Evolutionary conservation across 2,888 invertebrate genomes (phyloP).

Genomic region (Caenorhabditis zanzibari): DNA sequence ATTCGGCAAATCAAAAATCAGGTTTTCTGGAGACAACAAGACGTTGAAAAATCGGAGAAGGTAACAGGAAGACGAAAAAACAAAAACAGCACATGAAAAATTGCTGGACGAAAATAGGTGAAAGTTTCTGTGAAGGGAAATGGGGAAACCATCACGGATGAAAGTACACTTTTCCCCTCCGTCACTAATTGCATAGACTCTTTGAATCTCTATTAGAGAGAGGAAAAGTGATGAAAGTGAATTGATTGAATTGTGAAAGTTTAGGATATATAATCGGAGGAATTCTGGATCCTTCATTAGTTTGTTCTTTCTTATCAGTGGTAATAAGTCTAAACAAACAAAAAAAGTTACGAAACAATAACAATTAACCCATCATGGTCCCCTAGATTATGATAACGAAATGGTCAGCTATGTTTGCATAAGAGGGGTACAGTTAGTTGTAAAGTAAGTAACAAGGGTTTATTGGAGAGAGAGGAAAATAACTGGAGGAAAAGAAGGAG

Average conservation of each 20-base stretch:
- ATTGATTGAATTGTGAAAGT: slow-evolving; percentile 8
- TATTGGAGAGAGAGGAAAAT: not conserved
- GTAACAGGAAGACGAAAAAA: slow-evolving; percentile 13
- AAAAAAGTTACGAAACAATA: not conserved
- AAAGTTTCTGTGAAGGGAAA: slow-evolving; percentile 35
- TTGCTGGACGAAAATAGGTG: slow-evolving; percentile 28
- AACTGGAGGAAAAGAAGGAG: not conserved
- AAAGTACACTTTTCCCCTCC: slow-evolving; percentile 42
- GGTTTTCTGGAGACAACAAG: slow-evolving; percentile 45
- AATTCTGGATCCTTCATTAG: not conserved
- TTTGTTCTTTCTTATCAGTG: too few species aligned
- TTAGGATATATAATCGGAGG: not conserved
- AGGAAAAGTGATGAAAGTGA: slow-evolving; percentile 25
- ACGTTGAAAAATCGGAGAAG: slow-evolving; percentile 42
- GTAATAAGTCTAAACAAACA: too few species aligned
- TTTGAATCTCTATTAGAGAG: slow-evolving; percentile 18
- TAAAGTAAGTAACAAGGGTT: slow-evolving; percentile 28
- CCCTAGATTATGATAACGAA: slow-evolving; percentile 2
- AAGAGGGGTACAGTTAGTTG: slow-evolving; percentile 12
- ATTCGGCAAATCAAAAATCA: slow-evolving; percentile 45
- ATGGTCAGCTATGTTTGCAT: slow-evolving; percentile 8
- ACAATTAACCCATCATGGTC: slow-evolving; percentile 1
- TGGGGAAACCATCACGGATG: slow-evolving; percentile 50
- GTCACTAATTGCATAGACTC: slow-evolving; percentile 27
- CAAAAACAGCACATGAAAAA: slow-evolving; percentile 14